These are phyloP conservation scores for Schmidtea mediterranea DNA, from an alignment of 1,140 invertebrate genomes.

Conservation along the genomic window DNA sequence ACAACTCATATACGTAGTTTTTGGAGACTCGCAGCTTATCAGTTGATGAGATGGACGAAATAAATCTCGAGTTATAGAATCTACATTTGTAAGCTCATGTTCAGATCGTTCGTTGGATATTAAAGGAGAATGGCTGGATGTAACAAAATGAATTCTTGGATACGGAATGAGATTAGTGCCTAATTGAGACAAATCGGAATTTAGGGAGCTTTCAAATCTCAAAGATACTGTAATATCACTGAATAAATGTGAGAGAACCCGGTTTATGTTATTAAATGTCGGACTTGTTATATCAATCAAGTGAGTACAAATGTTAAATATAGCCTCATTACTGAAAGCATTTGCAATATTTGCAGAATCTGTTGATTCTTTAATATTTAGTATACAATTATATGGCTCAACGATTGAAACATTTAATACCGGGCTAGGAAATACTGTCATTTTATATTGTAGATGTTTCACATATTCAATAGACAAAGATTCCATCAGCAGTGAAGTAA, in stretches of 20 bases:
- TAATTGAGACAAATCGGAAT: neutral
- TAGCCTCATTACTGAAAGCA: slow-evolving; percentile 37
- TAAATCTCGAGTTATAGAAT: slow-evolving; percentile 61
- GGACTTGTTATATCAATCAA: slow-evolving; percentile 13
- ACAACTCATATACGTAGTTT: slow-evolving; percentile 64
- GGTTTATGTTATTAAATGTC: slow-evolving; percentile 27
- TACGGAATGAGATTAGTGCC: slow-evolving; percentile 1
- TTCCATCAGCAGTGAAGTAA: slow-evolving; percentile 14
- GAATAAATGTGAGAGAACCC: slow-evolving; percentile 53
- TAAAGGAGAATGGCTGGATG: slow-evolving; percentile 20
- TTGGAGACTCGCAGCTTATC: slow-evolving; percentile 64
- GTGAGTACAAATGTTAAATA: slow-evolving; percentile 16
- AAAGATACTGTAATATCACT: slow-evolving; percentile 56
- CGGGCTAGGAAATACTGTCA: slow-evolving; percentile 18
- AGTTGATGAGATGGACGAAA: slow-evolving; percentile 65
- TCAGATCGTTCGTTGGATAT: slow-evolving; percentile 24
- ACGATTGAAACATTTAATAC: slow-evolving; percentile 26
- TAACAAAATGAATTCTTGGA: slow-evolving; percentile 9
- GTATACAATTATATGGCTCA: slow-evolving; percentile 19
- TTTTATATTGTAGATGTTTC: slow-evolving; percentile 14
- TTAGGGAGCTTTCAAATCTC: neutral
- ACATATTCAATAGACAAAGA: slow-evolving; percentile 19
- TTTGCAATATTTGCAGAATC: slow-evolving; percentile 24
- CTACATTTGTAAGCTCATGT: slow-evolving; percentile 31
- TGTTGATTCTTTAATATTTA: slow-evolving; percentile 15